Conservation (phyloP, 2,113 vertebrate genomes). For the Saimiri boliviensis region DNA sequence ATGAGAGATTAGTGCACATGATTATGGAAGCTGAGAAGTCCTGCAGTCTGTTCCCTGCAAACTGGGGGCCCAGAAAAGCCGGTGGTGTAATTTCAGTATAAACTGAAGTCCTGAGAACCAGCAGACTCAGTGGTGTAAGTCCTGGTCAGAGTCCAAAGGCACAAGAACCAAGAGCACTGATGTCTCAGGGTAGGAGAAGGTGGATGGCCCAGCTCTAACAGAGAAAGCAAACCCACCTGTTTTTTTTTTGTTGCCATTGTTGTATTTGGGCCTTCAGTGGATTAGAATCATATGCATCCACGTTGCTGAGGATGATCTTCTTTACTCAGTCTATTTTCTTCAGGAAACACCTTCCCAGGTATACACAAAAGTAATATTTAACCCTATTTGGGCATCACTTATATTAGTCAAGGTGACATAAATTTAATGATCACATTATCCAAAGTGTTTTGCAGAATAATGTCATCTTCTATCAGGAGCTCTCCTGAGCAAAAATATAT, state of each 20-base stretch:
- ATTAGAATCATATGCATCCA: not conserved
- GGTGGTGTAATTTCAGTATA: not conserved
- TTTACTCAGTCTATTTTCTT: not conserved
- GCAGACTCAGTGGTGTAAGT: not conserved
- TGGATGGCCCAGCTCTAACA: not conserved
- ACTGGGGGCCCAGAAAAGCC: not conserved
- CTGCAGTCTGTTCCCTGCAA: no score
- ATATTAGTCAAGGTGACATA: not conserved
- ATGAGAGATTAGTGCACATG: not conserved
- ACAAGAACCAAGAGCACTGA: not conserved
- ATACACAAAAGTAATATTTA: not conserved
- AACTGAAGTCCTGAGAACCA: not conserved
- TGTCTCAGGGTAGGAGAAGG: not conserved
- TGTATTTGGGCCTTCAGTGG: not conserved
- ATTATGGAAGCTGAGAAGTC: not conserved
- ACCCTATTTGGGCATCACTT: not conserved
- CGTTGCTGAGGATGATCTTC: no score
- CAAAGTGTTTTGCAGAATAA: not conserved
- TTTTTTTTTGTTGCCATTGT: not conserved
- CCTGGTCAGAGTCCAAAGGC: not conserved
- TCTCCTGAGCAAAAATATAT: constrained; percentile 30
- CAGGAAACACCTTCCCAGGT: not conserved
- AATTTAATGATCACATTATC: not conserved
- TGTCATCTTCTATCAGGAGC: not conserved
- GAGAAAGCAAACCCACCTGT: not conserved